Evolutionary conservation across 2,113 vertebrate genomes (phyloP).

Genomic region (Cebus imitator): DNA sequence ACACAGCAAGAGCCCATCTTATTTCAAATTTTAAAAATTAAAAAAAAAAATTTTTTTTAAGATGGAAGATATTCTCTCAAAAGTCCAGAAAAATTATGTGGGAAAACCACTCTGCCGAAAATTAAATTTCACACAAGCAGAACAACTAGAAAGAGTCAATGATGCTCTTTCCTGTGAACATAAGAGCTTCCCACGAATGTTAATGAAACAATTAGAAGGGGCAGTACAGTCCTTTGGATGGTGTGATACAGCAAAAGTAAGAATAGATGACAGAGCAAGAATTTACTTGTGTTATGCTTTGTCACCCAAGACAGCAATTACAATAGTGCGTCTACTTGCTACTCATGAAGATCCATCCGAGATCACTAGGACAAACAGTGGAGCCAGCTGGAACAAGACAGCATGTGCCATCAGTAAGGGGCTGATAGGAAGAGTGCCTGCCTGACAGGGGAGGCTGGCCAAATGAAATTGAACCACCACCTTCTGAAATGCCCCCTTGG

Average conservation of each 20-base stretch:
- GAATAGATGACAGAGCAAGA: constrained; percentile 93
- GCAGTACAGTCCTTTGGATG: too few species aligned
- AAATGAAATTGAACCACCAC: constrained; percentile 93
- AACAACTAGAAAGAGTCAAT: too few species aligned
- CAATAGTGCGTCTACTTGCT: constrained; percentile 90
- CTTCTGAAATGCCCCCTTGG: constrained; percentile 97
- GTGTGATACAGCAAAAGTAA: constrained; percentile 72
- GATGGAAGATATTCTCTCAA: too few species aligned
- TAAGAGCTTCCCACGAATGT: too few species aligned
- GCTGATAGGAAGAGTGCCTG: constrained; percentile 96
- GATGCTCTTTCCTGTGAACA: too few species aligned
- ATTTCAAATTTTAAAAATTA: too few species aligned
- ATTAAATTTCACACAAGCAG: too few species aligned
- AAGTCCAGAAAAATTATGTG: too few species aligned
- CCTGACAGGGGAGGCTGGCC: constrained; percentile 96
- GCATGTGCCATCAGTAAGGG: constrained; percentile 95
- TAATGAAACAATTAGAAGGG: too few species aligned
- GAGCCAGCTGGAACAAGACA: constrained; percentile 89
- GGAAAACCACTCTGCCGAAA: too few species aligned
- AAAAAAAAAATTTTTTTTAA: too few species aligned
- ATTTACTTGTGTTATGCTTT: constrained; percentile 94
- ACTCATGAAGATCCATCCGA: constrained; percentile 94
- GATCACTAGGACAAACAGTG: constrained; percentile 95
- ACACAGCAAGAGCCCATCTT: too few species aligned
- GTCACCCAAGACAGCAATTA: constrained; percentile 86